phyloP scores from a whole-genome alignment of 2,113 vertebrate species.

The Nannospalax galili region DNA sequence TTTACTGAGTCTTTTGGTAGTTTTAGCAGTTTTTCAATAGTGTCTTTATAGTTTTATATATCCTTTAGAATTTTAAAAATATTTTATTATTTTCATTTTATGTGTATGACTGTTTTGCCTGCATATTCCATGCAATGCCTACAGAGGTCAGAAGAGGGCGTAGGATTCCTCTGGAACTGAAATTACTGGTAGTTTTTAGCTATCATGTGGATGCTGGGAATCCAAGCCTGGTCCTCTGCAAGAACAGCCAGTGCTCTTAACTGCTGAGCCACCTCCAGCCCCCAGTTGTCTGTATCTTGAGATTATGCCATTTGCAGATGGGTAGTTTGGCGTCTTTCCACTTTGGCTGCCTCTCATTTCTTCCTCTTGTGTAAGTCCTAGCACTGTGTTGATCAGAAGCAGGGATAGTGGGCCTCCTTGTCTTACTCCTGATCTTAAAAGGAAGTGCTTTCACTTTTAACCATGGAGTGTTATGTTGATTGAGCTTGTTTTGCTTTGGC shows the following conservation, averaged over 20 bases:
- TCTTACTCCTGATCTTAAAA: neutral
- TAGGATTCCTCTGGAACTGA: no score
- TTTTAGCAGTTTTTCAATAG: neutral
- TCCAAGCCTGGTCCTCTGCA: no score
- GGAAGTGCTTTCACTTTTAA: neutral
- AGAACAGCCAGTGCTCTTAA: no score
- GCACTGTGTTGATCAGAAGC: neutral
- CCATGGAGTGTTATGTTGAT: no score
- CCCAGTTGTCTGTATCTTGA: neutral
- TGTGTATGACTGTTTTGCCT: no score
- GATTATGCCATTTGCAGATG: neutral
- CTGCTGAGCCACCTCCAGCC: no score
- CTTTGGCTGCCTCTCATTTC: neutral
- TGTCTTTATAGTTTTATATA: neutral
- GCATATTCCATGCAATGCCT: no score
- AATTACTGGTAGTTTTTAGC: no score
- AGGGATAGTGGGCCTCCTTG: neutral
- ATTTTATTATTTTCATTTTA: no score
- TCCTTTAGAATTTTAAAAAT: neutral
- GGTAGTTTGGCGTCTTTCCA: neutral
- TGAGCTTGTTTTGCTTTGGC: neutral
- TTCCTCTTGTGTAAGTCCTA: neutral
- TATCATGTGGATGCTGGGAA: no score
- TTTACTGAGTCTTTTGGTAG: neutral
- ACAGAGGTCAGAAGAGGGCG: no score